These are phyloP conservation scores for Elymnias hypermnestra DNA, from an alignment of 1,140 invertebrate genomes.

Conservation along the genomic window DNA sequence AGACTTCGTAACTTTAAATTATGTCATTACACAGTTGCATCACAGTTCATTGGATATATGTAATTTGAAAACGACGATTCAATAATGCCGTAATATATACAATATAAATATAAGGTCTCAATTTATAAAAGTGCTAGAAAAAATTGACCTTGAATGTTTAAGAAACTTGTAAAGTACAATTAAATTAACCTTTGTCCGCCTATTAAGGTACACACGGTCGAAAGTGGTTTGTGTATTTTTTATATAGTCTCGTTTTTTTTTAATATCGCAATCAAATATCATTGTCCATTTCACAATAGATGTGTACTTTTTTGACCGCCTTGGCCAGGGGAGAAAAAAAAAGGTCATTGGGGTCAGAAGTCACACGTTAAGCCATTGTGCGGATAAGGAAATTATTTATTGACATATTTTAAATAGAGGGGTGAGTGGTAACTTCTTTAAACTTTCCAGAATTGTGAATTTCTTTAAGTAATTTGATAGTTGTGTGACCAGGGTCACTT, in stretches of 20 bases:
- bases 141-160: too few species aligned
- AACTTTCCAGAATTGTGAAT: slow-evolving; percentile 45
- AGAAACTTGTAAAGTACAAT: too few species aligned
- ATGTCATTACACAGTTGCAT: too few species aligned
- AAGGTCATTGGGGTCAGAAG: slow-evolving; percentile 51
- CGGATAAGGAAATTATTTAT: slow-evolving; percentile 15
- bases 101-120: too few species aligned
- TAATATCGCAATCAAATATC: slow-evolving; percentile 41
- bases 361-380: slow-evolving; percentile 35
- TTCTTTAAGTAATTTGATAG: slow-evolving; percentile 53
- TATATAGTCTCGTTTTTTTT: slow-evolving; percentile 41
- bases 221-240: slow-evolving; percentile 18
- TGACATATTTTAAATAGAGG: slow-evolving; percentile 36
- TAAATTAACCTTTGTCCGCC: slow-evolving; percentile 4
- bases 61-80: too few species aligned
- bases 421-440: too few species aligned
- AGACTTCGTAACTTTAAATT: too few species aligned
- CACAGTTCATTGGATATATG: too few species aligned
- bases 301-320: slow-evolving; percentile 42
- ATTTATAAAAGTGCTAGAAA: too few species aligned
- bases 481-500: slow-evolving; percentile 60
- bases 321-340: slow-evolving; percentile 32
- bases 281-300: slow-evolving; percentile 49
- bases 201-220: slow-evolving; percentile 3
- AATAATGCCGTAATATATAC: too few species aligned